phyloP scores from a whole-genome alignment of 2,113 vertebrate species.

The Nothoprocta perdicaria region DNA sequence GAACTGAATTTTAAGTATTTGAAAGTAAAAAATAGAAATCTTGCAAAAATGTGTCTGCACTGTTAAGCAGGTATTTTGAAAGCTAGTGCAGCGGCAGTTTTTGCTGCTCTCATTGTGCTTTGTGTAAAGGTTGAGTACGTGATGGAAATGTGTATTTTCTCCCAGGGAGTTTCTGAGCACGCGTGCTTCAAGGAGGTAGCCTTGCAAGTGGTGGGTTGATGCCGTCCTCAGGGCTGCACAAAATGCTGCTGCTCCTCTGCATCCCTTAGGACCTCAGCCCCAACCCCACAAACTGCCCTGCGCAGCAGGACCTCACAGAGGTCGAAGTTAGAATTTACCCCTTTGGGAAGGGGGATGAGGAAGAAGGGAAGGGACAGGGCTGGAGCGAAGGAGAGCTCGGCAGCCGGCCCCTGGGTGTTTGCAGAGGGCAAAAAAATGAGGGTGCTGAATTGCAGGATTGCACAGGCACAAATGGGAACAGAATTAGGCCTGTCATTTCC shows the following conservation, averaged over 20 bases:
- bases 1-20: not conserved
- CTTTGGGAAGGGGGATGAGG: not conserved
- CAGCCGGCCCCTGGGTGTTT: not conserved
- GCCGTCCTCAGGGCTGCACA: not conserved
- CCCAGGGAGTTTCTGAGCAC: rapidly evolving
- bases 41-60: not conserved
- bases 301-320: not conserved
- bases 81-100: not conserved
- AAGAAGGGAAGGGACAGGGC: not conserved
- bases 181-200: not conserved
- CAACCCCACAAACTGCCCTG: not conserved
- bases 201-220: rapidly evolving
- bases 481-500: not conserved
- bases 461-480: not conserved
- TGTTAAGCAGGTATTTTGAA: not conserved
- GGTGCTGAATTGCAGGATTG: not conserved
- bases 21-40: not conserved
- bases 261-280: not conserved
- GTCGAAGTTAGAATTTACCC: not conserved
- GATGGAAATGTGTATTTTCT: not conserved
- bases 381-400: not conserved
- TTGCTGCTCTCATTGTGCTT: not conserved
- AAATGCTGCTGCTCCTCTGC: not conserved
- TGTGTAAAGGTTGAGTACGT: not conserved
- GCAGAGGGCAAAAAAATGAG: not conserved